Conservation (phyloP, 2,113 vertebrate species). For the Aptenodytes patagonicus region DNA sequence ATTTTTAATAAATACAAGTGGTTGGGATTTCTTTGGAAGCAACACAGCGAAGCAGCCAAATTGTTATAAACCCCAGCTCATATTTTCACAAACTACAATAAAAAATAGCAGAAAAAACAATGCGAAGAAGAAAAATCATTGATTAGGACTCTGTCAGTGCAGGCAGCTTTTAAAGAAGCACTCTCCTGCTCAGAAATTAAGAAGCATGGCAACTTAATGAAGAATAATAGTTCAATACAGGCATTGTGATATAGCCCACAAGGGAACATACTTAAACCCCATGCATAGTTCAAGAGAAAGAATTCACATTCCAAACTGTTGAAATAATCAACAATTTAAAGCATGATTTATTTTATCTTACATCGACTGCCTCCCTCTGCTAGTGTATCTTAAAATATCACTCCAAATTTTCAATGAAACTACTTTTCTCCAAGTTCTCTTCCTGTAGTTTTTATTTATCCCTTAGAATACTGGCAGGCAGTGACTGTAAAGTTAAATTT, state of each 20-base stretch:
- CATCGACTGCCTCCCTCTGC: background rate
- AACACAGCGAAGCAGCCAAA: background rate
- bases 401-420: background rate
- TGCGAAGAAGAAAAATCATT: background rate
- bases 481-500: background rate
- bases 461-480: background rate
- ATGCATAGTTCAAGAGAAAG: background rate
- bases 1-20: background rate
- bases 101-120: background rate
- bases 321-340: slow-evolving; percentile 21
- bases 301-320: slow-evolving; percentile 31
- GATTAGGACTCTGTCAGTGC: background rate
- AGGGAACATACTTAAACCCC: background rate
- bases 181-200: background rate
- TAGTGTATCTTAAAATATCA: background rate
- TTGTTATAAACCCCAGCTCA: background rate
- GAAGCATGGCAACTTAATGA: background rate
- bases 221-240: background rate
- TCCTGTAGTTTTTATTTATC: background rate
- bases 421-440: background rate
- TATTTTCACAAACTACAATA: background rate
- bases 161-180: background rate
- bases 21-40: background rate
- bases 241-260: background rate
- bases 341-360: slow-evolving; percentile 7